A percentile compares a stretch with the other conserved stretches of the same genome.
Evolutionary conservation across 1,140 invertebrate genomes (phyloP).

Genomic region (Plectus sambesii): DNA sequence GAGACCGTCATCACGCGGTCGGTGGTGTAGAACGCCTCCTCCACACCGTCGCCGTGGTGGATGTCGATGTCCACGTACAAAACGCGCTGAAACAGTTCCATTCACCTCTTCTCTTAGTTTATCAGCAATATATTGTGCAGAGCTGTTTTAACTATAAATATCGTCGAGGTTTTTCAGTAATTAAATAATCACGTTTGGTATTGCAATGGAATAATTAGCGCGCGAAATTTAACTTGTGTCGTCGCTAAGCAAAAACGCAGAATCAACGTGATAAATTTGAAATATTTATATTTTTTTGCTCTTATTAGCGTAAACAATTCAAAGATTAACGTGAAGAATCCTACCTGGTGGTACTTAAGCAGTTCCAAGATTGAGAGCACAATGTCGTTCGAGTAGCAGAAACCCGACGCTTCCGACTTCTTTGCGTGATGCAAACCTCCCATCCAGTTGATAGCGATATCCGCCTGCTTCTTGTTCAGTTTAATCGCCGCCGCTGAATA

Average conservation of each 20-base stretch:
- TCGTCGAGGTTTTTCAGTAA: no score
- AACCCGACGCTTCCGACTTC: slow-evolving; percentile 89
- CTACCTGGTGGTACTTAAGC: slow-evolving; percentile 55
- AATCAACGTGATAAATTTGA: background rate
- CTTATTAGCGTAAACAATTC: no score
- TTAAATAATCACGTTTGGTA: no score
- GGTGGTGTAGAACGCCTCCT: slow-evolving; percentile 83
- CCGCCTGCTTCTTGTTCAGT: slow-evolving; percentile 85
- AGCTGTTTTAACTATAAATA: no score
- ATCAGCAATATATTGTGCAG: no score
- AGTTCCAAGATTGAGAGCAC: slow-evolving; percentile 83
- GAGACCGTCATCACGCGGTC: slow-evolving; percentile 84
- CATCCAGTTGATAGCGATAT: slow-evolving; percentile 97
- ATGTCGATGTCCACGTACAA: slow-evolving; percentile 85
- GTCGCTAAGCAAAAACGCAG: no score
- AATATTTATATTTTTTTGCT: background rate
- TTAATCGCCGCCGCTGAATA: slow-evolving; percentile 73
- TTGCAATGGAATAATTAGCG: no score
- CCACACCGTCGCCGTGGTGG: slow-evolving; percentile 81
- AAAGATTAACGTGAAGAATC: background rate
- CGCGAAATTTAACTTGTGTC: no score
- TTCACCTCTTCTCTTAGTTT: background rate
- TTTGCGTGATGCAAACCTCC: slow-evolving; percentile 97
- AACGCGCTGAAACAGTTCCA: slow-evolving; percentile 65
- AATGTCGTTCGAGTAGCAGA: slow-evolving; percentile 95